These are phyloP conservation scores for Saimiri boliviensis DNA, from an alignment of 2,113 vertebrate species.

Conservation along the genomic window DNA sequence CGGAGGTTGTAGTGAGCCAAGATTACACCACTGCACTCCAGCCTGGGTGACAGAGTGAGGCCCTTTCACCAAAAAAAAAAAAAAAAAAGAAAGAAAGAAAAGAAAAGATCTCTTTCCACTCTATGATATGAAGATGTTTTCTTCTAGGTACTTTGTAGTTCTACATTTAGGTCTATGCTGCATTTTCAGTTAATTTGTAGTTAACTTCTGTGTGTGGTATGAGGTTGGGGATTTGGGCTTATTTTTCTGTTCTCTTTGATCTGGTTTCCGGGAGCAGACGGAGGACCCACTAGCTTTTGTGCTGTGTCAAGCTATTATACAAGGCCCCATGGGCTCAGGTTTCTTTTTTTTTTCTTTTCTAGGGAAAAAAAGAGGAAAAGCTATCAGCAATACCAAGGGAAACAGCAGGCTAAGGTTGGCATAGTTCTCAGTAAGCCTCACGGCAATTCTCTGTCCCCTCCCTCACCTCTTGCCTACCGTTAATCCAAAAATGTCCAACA, in stretches of 20 bases:
- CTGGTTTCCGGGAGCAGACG: neutral
- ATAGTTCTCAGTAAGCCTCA: too few species aligned
- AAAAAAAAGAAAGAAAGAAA: too few species aligned
- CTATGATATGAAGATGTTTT: neutral
- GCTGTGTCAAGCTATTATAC: neutral
- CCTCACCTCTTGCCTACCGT: too few species aligned
- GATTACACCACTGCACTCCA: too few species aligned
- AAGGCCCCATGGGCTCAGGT: neutral
- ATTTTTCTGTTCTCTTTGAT: accelerated
- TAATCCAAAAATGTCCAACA: too few species aligned
- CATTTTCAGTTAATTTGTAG: neutral
- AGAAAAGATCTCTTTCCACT: neutral
- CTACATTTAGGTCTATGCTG: neutral
- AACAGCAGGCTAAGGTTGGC: too few species aligned
- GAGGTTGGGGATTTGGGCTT: neutral
- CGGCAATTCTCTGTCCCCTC: too few species aligned
- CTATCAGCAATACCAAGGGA: too few species aligned
- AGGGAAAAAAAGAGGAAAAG: too few species aligned
- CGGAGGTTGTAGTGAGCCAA: too few species aligned
- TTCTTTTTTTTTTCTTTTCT: too few species aligned
- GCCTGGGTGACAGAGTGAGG: too few species aligned
- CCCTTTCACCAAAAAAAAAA: neutral
- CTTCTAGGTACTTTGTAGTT: neutral
- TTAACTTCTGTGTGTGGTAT: neutral
- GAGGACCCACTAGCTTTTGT: neutral